phyloP scores from a whole-genome alignment of 2,113 vertebrate genomes.

The Clarias batrachus region DNA sequence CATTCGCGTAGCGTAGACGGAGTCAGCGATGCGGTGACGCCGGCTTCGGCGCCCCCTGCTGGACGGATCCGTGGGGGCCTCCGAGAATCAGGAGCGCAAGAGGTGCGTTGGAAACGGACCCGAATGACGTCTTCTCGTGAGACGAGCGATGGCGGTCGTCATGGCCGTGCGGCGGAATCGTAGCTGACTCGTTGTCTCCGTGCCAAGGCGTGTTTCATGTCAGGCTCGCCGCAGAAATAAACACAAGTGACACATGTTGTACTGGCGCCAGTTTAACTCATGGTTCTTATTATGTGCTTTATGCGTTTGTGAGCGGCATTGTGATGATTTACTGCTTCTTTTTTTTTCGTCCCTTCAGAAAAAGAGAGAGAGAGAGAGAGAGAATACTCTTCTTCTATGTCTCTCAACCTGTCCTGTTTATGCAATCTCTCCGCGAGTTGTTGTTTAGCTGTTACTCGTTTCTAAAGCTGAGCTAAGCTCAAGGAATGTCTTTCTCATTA shows the following conservation, averaged over 20 bases:
- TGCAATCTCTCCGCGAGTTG: slow-evolving; percentile 37
- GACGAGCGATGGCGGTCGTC: background rate
- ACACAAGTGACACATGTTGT: slow-evolving; percentile 25
- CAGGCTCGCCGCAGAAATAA: background rate
- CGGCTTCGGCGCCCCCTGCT: slow-evolving; percentile 1
- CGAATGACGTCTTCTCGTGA: background rate
- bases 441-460: slow-evolving; percentile 50
- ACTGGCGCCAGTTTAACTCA: background rate
- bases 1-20: slow-evolving; percentile 36
- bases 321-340: background rate
- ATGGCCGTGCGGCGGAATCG: background rate
- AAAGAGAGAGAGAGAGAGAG: background rate
- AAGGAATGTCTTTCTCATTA: slow-evolving; percentile 57
- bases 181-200: background rate
- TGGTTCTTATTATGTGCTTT: slow-evolving; percentile 29
- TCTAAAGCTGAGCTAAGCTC: slow-evolving; percentile 48
- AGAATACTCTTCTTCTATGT: slow-evolving; percentile 13
- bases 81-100: background rate
- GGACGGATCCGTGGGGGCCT: slow-evolving; percentile 13
- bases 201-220: slow-evolving; percentile 23
- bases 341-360: background rate
- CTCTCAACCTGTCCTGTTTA: slow-evolving; percentile 22
- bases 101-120: background rate
- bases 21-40: slow-evolving; percentile 26
- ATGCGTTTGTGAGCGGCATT: background rate